Conservation (phyloP, 2,888 invertebrate genomes). For the Aspidiotus rigidus region DNA sequence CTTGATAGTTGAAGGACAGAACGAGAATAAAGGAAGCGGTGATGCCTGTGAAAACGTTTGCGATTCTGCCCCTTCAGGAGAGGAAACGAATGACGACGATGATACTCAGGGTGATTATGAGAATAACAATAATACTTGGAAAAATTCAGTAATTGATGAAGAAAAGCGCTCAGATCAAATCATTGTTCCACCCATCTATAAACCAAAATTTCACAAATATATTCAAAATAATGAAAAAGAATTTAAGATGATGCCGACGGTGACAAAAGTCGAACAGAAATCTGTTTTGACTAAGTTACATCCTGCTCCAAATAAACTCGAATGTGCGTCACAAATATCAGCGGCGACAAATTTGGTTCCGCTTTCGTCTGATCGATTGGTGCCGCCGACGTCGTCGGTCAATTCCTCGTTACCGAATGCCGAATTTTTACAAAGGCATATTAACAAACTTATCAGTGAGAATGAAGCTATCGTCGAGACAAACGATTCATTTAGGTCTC, state of each 20-base stretch:
- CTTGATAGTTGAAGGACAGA: slow-evolving; percentile 51
- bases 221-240: slow-evolving; percentile 26
- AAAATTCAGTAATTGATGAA: slow-evolving; percentile 39
- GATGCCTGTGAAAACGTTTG: background rate
- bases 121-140: slow-evolving; percentile 39
- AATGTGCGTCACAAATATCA: slow-evolving; percentile 24
- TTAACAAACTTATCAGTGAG: slow-evolving; percentile 78
- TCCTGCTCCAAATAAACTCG: slow-evolving; percentile 21
- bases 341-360: slow-evolving; percentile 31
- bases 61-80: slow-evolving; percentile 47
- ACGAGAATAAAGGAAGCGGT: slow-evolving; percentile 50
- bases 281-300: background rate
- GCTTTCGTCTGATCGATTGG: slow-evolving; percentile 12
- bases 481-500: slow-evolving; percentile 65
- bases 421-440: slow-evolving; percentile 68
- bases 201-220: slow-evolving; percentile 62
- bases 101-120: slow-evolving; percentile 42
- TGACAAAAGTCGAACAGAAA: slow-evolving; percentile 22
- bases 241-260: no score
- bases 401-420: slow-evolving; percentile 47
- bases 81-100: slow-evolving; percentile 53
- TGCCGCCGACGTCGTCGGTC: slow-evolving; percentile 33
- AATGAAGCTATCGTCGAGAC: slow-evolving; percentile 89
- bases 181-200: slow-evolving; percentile 48
- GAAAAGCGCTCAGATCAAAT: slow-evolving; percentile 45